phyloP scores from a whole-genome alignment of 1,140 invertebrate species.

The Monochamus saltuarius region DNA sequence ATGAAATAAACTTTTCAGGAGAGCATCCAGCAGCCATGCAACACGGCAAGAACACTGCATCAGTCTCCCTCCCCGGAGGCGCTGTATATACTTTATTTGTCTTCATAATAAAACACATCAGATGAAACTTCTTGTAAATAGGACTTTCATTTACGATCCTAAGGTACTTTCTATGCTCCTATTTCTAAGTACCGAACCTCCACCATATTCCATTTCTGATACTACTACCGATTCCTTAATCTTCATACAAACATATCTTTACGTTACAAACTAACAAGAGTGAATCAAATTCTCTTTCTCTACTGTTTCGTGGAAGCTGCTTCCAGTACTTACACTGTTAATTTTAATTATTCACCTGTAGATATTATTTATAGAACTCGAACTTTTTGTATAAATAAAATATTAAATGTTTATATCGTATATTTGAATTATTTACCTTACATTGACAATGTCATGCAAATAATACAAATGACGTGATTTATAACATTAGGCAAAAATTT shows the following conservation, averaged over 20 bases:
- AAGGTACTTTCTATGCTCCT: too few species aligned
- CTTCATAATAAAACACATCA: slow-evolving; percentile 50
- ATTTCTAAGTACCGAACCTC: too few species aligned
- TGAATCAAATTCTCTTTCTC: not conserved
- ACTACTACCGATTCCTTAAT: not conserved
- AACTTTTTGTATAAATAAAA: slow-evolving; percentile 34
- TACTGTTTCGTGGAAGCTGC: not conserved
- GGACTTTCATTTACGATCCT: not conserved
- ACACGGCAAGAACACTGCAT: slow-evolving; percentile 60
- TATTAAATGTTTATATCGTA: slow-evolving; percentile 21
- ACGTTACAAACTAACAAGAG: slow-evolving; percentile 20
- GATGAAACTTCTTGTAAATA: slow-evolving; percentile 48
- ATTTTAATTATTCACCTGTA: slow-evolving; percentile 23
- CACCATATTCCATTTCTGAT: not conserved
- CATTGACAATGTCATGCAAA: too few species aligned
- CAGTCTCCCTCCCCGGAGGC: slow-evolving; percentile 46
- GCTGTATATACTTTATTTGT: slow-evolving; percentile 50
- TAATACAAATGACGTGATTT: too few species aligned
- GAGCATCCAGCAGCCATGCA: slow-evolving; percentile 86
- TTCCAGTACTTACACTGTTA: not conserved
- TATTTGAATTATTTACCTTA: not conserved
- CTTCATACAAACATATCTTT: slow-evolving; percentile 31
- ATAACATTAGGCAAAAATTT: too few species aligned
- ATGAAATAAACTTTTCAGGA: slow-evolving; percentile 57
- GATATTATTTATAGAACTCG: slow-evolving; percentile 33